Evolutionary conservation across 1,140 invertebrate genomes (phyloP).

Genomic region (Sweltsa coloradensis): DNA sequence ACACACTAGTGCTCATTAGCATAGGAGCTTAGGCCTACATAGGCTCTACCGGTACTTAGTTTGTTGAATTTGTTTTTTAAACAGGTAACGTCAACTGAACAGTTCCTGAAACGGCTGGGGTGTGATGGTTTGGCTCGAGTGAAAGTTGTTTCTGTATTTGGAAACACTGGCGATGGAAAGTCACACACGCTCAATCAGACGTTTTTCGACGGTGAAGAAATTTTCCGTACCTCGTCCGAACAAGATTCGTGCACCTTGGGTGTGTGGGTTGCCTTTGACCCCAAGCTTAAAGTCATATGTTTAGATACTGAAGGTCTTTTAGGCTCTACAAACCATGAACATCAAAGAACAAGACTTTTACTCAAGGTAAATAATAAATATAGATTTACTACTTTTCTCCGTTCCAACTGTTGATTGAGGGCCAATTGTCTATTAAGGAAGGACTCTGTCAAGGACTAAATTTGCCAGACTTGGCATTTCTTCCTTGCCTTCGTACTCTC

Average conservation of each 20-base stretch:
- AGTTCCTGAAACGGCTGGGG: conserved; percentile 36
- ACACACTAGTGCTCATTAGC: background rate
- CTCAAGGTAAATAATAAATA: conserved; percentile 54
- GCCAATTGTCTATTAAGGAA: no score
- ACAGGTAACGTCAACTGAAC: conserved; percentile 34
- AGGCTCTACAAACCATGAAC: conserved; percentile 51
- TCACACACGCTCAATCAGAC: conserved; percentile 70
- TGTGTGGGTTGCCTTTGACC: conserved; percentile 67
- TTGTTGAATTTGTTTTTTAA: conserved; percentile 16
- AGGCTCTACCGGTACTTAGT: background rate
- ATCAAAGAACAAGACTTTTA: conserved; percentile 57
- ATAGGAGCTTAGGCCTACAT: background rate
- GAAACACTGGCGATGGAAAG: conserved; percentile 78
- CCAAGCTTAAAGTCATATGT: conserved; percentile 48
- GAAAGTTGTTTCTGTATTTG: conserved; percentile 80
- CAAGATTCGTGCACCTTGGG: conserved; percentile 68
- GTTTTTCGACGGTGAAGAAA: conserved; percentile 61
- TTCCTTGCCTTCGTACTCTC: no score
- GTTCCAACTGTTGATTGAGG: no score
- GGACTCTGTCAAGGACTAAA: no score
- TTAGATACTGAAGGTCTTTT: conserved; percentile 71
- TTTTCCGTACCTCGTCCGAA: conserved; percentile 59
- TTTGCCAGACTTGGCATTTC: no score
- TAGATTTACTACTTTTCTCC: no score
- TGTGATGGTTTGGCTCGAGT: conserved; percentile 39